These are phyloP conservation scores for Barbus barbus DNA, from an alignment of 2,113 vertebrate species.

Conservation along the genomic window DNA sequence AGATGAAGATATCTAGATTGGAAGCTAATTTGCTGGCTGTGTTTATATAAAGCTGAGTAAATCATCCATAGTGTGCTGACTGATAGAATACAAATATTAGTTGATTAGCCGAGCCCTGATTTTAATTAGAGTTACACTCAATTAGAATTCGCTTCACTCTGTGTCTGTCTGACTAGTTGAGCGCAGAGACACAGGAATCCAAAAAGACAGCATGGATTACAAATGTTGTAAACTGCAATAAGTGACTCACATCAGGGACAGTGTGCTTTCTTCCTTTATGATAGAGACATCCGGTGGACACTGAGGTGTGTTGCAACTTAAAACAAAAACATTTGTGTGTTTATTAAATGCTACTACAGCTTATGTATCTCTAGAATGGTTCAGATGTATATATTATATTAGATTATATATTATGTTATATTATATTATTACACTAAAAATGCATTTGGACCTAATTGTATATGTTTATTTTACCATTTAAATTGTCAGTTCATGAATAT, in stretches of 20 bases:
- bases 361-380: background rate
- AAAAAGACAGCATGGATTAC: background rate
- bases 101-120: slow-evolving; percentile 31
- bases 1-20: slow-evolving; percentile 39
- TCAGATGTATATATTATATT: background rate
- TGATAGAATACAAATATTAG: slow-evolving; percentile 57
- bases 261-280: slow-evolving; percentile 58
- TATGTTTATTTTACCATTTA: background rate
- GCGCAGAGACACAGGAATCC: background rate
- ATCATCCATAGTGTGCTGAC: slow-evolving; percentile 13
- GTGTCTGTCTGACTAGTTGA: slow-evolving; percentile 26
- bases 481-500: background rate
- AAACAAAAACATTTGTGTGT: background rate
- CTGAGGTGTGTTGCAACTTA: slow-evolving; percentile 50
- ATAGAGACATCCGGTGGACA: slow-evolving; percentile 69
- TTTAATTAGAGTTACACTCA: slow-evolving; percentile 35
- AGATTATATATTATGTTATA: background rate
- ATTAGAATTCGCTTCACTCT: slow-evolving; percentile 43
- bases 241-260: background rate
- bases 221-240: background rate
- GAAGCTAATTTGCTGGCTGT: slow-evolving; percentile 19
- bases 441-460: background rate
- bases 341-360: background rate
- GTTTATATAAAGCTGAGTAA: slow-evolving; percentile 52
- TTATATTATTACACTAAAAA: too few relatives aligned